Percentiles rank a stretch among this genome's conserved stretches.
phyloP scores from a whole-genome alignment of 2,888 invertebrate species.

The Parnassius orleans region DNA sequence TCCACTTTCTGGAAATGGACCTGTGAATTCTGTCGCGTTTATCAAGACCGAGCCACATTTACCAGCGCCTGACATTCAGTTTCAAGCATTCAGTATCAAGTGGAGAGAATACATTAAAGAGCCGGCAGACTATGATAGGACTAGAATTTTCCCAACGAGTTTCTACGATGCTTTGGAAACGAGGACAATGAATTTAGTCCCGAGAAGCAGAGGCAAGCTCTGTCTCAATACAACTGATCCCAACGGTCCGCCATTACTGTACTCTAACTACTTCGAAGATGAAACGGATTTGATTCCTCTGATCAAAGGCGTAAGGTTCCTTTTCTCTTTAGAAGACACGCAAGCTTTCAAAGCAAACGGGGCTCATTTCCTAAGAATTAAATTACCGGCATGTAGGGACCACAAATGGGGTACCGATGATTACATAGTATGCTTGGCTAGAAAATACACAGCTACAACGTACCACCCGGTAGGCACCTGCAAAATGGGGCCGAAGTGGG shows the following conservation, averaged over 20 bases:
- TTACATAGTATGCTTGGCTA: slow-evolving; percentile 83
- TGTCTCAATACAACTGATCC: slow-evolving; percentile 84
- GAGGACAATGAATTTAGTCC: slow-evolving; percentile 79
- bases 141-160: slow-evolving; percentile 69
- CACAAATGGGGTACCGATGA: slow-evolving; percentile 80
- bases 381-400: slow-evolving; percentile 80
- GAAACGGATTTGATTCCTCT: slow-evolving; percentile 81
- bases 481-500: slow-evolving; percentile 78
- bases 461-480: slow-evolving; percentile 69
- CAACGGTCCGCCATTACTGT: slow-evolving; percentile 84
- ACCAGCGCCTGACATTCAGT: slow-evolving; percentile 83
- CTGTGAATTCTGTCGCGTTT: slow-evolving; percentile 79
- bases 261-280: slow-evolving; percentile 82
- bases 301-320: slow-evolving; percentile 81
- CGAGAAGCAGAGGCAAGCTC: slow-evolving; percentile 82
- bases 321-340: slow-evolving; percentile 79
- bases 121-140: slow-evolving; percentile 60
- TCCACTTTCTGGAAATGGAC: slow-evolving; percentile 77
- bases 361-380: slow-evolving; percentile 73
- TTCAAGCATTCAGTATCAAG: slow-evolving; percentile 71
- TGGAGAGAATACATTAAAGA: slow-evolving; percentile 76
- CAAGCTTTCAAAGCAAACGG: slow-evolving; percentile 78
- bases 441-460: slow-evolving; percentile 76
- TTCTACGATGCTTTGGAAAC: slow-evolving; percentile 82
- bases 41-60: slow-evolving; percentile 70